Conservation (phyloP, 1,140 invertebrate genomes). For the Sogatella furcifera region DNA sequence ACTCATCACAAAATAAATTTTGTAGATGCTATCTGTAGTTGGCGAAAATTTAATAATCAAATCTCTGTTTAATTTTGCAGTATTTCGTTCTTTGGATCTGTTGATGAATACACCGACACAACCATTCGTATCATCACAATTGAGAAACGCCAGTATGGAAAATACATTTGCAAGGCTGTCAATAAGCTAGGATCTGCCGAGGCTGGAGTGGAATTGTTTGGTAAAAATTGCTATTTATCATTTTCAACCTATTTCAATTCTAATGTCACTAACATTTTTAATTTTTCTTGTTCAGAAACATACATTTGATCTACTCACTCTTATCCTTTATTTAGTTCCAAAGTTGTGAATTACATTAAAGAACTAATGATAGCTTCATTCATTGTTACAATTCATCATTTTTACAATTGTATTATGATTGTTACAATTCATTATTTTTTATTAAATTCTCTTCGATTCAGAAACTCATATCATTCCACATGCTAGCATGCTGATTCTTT, state of each 20-base stretch:
- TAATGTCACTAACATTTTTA: slow-evolving; percentile 6
- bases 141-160: slow-evolving; percentile 80
- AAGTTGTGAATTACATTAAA: too few species aligned
- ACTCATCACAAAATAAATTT: neutral
- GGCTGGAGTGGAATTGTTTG: slow-evolving; percentile 69
- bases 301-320: neutral
- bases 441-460: too few species aligned
- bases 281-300: neutral
- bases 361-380: neutral
- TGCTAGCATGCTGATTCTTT: too few species aligned
- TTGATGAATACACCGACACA: slow-evolving; percentile 82
- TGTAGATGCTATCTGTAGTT: too few species aligned
- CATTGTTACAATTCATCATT: neutral
- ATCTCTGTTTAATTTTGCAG: slow-evolving; percentile 30
- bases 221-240: slow-evolving; percentile 44
- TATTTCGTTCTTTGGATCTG: slow-evolving; percentile 80
- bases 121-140: slow-evolving; percentile 81
- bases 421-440: too few species aligned
- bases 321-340: neutral
- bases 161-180: slow-evolving; percentile 73
- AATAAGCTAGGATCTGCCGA: slow-evolving; percentile 77
- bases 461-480: neutral
- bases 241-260: slow-evolving; percentile 6
- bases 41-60: too few species aligned
- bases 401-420: neutral